These are phyloP conservation scores for Micoletzkya japonica DNA, from an alignment of 2,888 invertebrate genomes.

Conservation along the genomic window DNA sequence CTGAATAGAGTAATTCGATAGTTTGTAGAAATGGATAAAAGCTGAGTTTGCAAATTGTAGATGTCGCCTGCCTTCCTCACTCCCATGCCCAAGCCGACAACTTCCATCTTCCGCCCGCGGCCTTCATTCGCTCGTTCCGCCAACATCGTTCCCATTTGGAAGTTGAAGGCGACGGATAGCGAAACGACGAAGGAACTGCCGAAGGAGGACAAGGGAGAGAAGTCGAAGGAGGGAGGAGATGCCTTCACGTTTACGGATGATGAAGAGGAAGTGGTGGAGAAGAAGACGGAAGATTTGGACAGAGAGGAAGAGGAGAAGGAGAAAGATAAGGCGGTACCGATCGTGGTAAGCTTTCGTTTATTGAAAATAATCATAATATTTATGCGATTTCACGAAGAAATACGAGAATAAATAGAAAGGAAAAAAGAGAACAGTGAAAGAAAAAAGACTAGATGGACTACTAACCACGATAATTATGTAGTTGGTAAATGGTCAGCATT, in stretches of 20 bases:
- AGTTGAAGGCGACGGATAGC: neutral
- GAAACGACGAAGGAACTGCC: neutral
- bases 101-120: neutral
- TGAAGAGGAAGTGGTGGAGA: conserved; percentile 26
- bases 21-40: neutral
- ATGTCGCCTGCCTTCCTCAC: neutral
- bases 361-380: too few species aligned
- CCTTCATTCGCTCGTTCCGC: neutral
- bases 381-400: too few species aligned
- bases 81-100: too few species aligned
- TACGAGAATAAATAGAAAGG: too few species aligned
- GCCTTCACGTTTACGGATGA: conserved; percentile 33
- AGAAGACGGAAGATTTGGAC: neutral
- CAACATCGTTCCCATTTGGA: neutral
- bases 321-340: neutral
- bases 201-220: too few species aligned
- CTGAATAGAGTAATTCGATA: too few species aligned
- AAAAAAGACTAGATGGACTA: too few species aligned
- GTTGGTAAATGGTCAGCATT: too few species aligned
- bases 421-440: too few species aligned
- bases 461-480: too few species aligned
- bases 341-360: too few species aligned
- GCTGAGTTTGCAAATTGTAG: neutral
- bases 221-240: conserved; percentile 9
- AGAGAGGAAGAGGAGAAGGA: neutral